Conservation (phyloP, 2,888 invertebrate species). For the Atrina japonica region DNA sequence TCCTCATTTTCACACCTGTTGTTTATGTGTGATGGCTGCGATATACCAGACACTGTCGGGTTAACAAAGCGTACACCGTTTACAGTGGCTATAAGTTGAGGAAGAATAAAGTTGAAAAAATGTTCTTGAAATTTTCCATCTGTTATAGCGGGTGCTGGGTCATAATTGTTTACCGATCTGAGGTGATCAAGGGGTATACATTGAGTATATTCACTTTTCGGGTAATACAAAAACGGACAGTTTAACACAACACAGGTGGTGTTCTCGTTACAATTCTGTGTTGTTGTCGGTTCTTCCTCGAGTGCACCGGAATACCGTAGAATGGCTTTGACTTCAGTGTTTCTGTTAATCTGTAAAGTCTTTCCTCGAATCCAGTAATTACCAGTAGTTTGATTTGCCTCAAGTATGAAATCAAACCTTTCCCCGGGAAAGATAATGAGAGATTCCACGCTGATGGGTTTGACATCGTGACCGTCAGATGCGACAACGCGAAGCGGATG, state of each 20-base stretch:
- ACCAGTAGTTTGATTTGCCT: slow-evolving; percentile 51
- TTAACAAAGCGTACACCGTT: slow-evolving; percentile 60
- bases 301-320: slow-evolving; percentile 53
- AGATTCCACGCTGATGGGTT: slow-evolving; percentile 54
- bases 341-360: slow-evolving; percentile 50
- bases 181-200: slow-evolving; percentile 54
- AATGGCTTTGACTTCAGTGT: slow-evolving; percentile 56
- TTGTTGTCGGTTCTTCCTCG: slow-evolving; percentile 46
- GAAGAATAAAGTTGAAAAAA: slow-evolving; percentile 73
- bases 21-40: slow-evolving; percentile 59
- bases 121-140: too few species aligned
- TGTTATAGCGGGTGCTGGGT: too few species aligned
- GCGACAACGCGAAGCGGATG: slow-evolving; percentile 62
- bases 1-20: slow-evolving; percentile 59
- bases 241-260: slow-evolving; percentile 57
- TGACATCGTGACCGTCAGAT: slow-evolving; percentile 64
- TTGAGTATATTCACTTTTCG: slow-evolving; percentile 29
- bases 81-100: slow-evolving; percentile 61
- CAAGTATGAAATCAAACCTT: slow-evolving; percentile 66
- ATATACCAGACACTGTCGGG: slow-evolving; percentile 56
- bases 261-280: slow-evolving; percentile 40
- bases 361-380: slow-evolving; percentile 70
- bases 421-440: slow-evolving; percentile 67
- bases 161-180: too few species aligned
- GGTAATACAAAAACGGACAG: slow-evolving; percentile 61